Conservation (phyloP, 2,113 vertebrate genomes). For the Pardalotus punctatus region DNA sequence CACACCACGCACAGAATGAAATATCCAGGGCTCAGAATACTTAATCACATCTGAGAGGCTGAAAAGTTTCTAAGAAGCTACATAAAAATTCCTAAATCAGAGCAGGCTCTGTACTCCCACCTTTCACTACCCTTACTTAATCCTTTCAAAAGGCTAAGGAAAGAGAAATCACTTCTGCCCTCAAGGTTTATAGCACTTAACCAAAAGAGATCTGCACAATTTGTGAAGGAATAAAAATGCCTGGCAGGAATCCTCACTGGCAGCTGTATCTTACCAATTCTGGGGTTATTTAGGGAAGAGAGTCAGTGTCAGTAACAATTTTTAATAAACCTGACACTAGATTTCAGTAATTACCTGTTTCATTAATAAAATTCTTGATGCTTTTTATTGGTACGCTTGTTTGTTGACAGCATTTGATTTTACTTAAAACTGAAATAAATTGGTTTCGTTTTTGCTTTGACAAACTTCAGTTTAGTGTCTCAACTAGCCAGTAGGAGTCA, state of each 20-base stretch:
- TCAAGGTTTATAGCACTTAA: neutral
- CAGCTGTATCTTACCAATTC: neutral
- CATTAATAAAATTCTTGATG: neutral
- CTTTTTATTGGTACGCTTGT: neutral
- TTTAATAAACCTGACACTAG: neutral
- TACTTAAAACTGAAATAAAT: neutral
- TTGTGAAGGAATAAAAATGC: neutral
- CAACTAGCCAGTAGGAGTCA: neutral
- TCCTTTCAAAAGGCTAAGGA: neutral
- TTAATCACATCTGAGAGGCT: neutral
- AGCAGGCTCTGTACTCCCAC: neutral
- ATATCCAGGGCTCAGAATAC: neutral
- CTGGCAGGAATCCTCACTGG: neutral
- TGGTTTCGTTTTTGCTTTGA: constrained; percentile 19
- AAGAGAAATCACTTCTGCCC: neutral
- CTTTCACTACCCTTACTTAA: neutral
- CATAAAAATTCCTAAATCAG: neutral
- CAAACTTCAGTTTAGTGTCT: neutral
- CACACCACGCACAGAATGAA: neutral
- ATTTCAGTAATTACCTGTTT: neutral
- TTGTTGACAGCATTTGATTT: neutral
- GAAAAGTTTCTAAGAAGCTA: neutral
- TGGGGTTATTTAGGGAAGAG: neutral
- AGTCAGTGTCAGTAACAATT: neutral
- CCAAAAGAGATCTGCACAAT: neutral